These are phyloP conservation scores for Mycalesis mineus DNA, from an alignment of 2,888 invertebrate species.

Conservation along the genomic window DNA sequence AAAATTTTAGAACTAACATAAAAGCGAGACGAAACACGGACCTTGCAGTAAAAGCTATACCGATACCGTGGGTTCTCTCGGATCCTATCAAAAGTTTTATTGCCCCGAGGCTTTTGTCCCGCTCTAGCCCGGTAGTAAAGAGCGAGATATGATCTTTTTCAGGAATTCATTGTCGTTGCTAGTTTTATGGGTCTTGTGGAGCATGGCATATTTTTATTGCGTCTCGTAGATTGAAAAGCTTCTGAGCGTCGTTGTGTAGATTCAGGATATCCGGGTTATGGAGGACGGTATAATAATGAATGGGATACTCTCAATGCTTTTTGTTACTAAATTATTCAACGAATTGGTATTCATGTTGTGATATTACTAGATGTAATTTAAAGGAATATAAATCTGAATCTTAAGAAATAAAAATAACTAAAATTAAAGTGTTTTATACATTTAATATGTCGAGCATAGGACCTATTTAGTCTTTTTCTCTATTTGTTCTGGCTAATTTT, in stretches of 20 bases:
- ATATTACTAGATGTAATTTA: too few relatives aligned
- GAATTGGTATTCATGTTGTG: too few relatives aligned
- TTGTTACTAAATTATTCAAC: too few relatives aligned
- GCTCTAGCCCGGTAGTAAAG: slow-evolving; percentile 60
- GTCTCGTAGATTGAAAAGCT: slow-evolving; percentile 65
- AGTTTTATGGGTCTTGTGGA: slow-evolving; percentile 67
- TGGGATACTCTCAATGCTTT: not conserved
- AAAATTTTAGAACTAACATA: slow-evolving; percentile 61
- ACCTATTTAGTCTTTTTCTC: too few relatives aligned
- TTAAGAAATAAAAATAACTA: too few relatives aligned
- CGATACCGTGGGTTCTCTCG: slow-evolving; percentile 69
- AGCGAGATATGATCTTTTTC: slow-evolving; percentile 72
- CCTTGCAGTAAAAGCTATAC: slow-evolving; percentile 63
- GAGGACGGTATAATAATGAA: not conserved
- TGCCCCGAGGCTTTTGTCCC: slow-evolving; percentile 62
- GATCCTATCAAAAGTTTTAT: slow-evolving; percentile 76
- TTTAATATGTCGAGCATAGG: too few relatives aligned
- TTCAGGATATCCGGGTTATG: slow-evolving; percentile 22
- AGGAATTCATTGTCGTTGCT: slow-evolving; percentile 74
- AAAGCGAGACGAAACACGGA: slow-evolving; percentile 56
- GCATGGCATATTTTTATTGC: slow-evolving; percentile 75
- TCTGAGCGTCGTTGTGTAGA: slow-evolving; percentile 26
- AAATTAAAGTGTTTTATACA: too few relatives aligned
- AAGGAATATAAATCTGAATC: too few relatives aligned
- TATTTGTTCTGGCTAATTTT: too few relatives aligned